Evolutionary conservation across 2,888 invertebrate species (phyloP).

Genomic region (Petrolisthes manimaculis): DNA sequence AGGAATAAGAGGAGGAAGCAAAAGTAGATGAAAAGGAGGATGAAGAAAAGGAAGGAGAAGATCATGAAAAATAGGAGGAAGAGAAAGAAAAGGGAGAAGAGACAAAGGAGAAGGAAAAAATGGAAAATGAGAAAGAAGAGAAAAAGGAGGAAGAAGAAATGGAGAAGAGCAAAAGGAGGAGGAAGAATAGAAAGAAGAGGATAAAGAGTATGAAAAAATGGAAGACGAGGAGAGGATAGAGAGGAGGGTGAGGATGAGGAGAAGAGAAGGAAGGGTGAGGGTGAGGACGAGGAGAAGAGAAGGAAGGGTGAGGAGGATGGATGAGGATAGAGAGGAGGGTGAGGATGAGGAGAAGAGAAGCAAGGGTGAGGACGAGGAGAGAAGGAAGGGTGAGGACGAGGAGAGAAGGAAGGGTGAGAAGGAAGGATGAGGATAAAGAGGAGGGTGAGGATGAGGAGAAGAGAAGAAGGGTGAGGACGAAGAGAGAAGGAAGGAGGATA

Average conservation of each 20-base stretch:
- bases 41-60: slow-evolving; percentile 4
- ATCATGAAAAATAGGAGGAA: background rate
- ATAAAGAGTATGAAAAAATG: background rate
- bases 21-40: no score
- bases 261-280: background rate
- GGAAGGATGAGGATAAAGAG: background rate
- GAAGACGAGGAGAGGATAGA: background rate
- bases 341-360: background rate
- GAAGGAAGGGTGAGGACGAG: background rate
- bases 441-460: background rate
- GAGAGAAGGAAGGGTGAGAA: background rate
- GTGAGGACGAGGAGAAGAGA: background rate
- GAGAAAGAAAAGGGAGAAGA: background rate
- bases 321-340: background rate
- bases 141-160: background rate
- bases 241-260: background rate
- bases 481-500: no score
- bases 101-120: background rate
- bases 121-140: background rate
- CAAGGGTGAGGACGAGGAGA: background rate
- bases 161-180: background rate
- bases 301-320: background rate
- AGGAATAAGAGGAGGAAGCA: no score
- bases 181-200: background rate
- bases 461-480: background rate